Base-by-base conservation (phyloP, 1,140 invertebrate species). In the Fopius arisanus region DNA sequence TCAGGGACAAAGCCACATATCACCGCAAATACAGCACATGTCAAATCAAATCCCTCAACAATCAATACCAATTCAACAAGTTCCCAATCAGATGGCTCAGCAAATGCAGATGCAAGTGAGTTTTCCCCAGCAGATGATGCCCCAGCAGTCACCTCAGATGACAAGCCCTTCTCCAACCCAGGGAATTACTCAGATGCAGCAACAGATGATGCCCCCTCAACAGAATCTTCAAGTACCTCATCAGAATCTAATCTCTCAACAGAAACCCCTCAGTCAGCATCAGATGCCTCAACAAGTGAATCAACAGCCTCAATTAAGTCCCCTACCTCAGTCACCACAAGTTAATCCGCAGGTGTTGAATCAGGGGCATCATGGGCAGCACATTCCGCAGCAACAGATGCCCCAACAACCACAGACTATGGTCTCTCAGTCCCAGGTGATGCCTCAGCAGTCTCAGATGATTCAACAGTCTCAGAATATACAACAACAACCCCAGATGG, bases 101-200 rank as follows among this genome's bases (percentile, higher is more conserved):
- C 85, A 80, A 19, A 73, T 80, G 26, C 81, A 77, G 16, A 88
- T 89, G 71, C 86, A 88, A 81, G 84, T 85, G 73, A 76, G 78
- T 29, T 80, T 79, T 37, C 67, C 78, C 12, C 80, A 79, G 54
- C 88, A 85, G 79, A 89, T 86, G 28, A 33, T 76, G 19, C 51
- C 14, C 5, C 54, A 72, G 12, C 72, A 85, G 84, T 76, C 88
- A 81, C 85, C 88, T 12, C 23, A 74, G 59, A 74, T 84, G 28
- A 80, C 62, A 14, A 65, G 29, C 33, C 62, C 26, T 12, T 12
- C 26, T 2, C 16, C 62, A 33, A 31, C 26, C 1, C 54, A 82
- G 43, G 76, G 80, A 65, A 79, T 84, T 54, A 82, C 77, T 78
- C 66, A 79, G 7, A 16, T 84, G 9, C 86, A 85, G 23, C 82